phyloP scores from a whole-genome alignment of 2,888 invertebrate genomes.

The Teleiodes luculella region DNA sequence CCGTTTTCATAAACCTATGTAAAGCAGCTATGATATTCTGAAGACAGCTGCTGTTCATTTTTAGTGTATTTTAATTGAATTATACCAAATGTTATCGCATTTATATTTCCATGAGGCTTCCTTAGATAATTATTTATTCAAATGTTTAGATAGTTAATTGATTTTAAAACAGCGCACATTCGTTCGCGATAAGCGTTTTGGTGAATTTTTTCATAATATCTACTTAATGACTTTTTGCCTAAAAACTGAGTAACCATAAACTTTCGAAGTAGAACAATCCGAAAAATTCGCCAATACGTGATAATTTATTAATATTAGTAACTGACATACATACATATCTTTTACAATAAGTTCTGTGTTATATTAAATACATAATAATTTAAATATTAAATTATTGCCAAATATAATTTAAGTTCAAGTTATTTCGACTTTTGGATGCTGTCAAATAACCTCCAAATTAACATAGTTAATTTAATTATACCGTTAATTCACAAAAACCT shows the following conservation, averaged over 20 bases:
- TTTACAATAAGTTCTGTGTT: slow-evolving; percentile 63
- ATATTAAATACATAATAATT: too few species aligned
- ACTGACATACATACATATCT: slow-evolving; percentile 71
- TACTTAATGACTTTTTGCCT: not conserved
- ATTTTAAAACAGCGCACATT: slow-evolving; percentile 24
- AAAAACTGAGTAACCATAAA: too few species aligned
- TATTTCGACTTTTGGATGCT: not conserved
- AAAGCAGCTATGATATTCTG: not conserved
- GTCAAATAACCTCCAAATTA: not conserved
- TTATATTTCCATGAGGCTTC: slow-evolving; percentile 31
- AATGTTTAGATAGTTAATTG: slow-evolving; percentile 27
- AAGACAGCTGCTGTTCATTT: too few species aligned
- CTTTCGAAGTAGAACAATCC: slow-evolving; percentile 13
- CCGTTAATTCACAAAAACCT: too few species aligned
- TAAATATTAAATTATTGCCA: slow-evolving; percentile 31
- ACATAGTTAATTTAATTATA: too few species aligned
- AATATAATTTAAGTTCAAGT: slow-evolving; percentile 21
- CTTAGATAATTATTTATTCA: slow-evolving; percentile 21
- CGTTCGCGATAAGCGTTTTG: slow-evolving; percentile 21
- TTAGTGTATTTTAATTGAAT: not conserved
- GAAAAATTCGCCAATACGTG: slow-evolving; percentile 22
- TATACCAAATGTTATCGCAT: slow-evolving; percentile 58
- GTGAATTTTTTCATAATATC: slow-evolving; percentile 16
- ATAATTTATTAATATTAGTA: slow-evolving; percentile 30
- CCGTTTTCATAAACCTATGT: not conserved